Evolutionary conservation across 1,140 invertebrate species (phyloP).

Genomic region (Plectrocnemia conspersa): DNA sequence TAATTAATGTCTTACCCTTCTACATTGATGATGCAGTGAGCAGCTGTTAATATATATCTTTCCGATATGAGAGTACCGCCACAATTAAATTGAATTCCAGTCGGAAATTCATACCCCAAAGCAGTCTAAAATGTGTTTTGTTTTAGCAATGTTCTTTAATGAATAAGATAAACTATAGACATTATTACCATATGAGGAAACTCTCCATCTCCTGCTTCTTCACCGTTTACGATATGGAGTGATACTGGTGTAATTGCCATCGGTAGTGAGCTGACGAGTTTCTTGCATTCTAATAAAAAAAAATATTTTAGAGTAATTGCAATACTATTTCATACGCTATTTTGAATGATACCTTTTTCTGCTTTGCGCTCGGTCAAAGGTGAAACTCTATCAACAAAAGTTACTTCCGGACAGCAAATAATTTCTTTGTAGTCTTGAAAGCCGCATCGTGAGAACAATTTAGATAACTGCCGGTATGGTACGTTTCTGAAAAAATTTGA

Average conservation of each 20-base stretch:
- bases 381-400: too few species aligned
- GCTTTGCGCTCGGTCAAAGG: too few species aligned
- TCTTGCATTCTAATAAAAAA: not conserved
- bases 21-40: constrained; percentile 40
- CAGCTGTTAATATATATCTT: constrained; percentile 41
- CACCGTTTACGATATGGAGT: constrained; percentile 9
- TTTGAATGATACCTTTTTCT: too few species aligned
- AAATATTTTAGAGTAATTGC: not conserved
- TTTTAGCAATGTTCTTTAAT: not conserved
- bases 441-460: too few species aligned
- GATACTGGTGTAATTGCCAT: not conserved
- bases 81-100: constrained; percentile 36
- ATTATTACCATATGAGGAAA: constrained; percentile 26
- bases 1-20: constrained; percentile 38
- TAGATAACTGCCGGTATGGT: too few species aligned
- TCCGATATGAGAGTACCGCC: constrained; percentile 40
- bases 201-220: constrained; percentile 3
- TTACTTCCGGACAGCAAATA: too few species aligned
- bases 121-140: constrained; percentile 35
- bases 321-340: not conserved
- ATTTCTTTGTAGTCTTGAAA: too few species aligned
- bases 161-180: not conserved
- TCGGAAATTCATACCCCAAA: constrained; percentile 39
- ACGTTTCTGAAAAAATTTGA: too few species aligned
- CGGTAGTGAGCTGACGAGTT: not conserved